phyloP scores from a whole-genome alignment of 2,888 invertebrate species.

The Pheosia tremula region DNA sequence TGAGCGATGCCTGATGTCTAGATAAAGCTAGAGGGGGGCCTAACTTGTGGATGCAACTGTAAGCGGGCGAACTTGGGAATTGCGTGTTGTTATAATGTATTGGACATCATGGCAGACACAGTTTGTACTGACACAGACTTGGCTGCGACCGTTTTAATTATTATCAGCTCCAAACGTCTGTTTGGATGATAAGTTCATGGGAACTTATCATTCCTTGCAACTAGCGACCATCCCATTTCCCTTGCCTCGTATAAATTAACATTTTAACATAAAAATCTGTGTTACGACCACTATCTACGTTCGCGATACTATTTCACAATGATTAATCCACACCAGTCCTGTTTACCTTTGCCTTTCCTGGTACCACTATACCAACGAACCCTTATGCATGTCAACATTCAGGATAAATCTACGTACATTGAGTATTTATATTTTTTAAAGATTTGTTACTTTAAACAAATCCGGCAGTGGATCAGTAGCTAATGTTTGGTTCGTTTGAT shows the following conservation, averaged over 20 bases:
- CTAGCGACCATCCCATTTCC: conserved; percentile 9
- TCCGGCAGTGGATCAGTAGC: conserved; percentile 12
- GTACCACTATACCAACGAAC: conserved; percentile 23
- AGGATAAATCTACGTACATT: conserved; percentile 8
- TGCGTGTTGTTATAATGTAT: not conserved
- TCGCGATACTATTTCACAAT: conserved; percentile 58
- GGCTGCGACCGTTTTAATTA: too few species aligned
- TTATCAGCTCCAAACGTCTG: too few species aligned
- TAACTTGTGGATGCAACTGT: not conserved
- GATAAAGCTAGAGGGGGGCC: not conserved
- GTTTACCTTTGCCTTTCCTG: conserved; percentile 67
- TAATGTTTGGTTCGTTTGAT: conserved; percentile 1
- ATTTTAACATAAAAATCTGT: conserved; percentile 55
- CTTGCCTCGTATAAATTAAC: conserved; percentile 49
- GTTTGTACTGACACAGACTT: too few species aligned
- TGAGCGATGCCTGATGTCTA: not conserved
- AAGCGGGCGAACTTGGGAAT: not conserved
- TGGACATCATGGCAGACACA: too few species aligned
- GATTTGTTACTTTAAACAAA: not conserved
- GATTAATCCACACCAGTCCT: conserved; percentile 70
- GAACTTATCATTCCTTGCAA: conserved; percentile 8
- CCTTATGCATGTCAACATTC: not conserved
- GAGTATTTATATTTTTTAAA: not conserved
- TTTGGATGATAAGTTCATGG: too few species aligned
- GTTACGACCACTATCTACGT: conserved; percentile 48